phyloP scores from a whole-genome alignment of 1,140 invertebrate genomes.

The Cataglyphis hispanica region DNA sequence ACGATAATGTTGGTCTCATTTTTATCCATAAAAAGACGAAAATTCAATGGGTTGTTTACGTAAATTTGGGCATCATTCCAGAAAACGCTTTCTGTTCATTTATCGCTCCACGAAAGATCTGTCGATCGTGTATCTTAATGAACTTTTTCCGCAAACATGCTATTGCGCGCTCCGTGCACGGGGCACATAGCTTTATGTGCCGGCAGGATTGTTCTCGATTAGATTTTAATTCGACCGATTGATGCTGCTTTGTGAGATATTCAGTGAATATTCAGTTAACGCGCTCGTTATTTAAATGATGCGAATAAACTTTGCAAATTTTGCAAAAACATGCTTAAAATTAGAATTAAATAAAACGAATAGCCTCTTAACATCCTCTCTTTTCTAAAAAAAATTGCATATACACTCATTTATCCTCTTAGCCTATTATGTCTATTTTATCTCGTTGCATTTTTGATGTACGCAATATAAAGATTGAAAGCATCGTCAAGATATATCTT shows the following conservation, averaged over 20 bases:
- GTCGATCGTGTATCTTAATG: constrained; percentile 36
- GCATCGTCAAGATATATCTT: not conserved
- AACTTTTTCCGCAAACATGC: not conserved
- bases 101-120: constrained; percentile 2
- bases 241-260: not conserved
- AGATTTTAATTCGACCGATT: not conserved
- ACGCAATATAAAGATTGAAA: not conserved
- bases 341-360: constrained; percentile 17
- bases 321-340: not conserved
- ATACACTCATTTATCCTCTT: not conserved
- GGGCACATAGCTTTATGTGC: too few species aligned
- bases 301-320: not conserved
- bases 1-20: not conserved
- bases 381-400: not conserved
- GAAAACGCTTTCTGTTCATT: constrained; percentile 1
- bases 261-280: constrained; percentile 1
- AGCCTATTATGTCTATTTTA: not conserved
- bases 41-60: constrained; percentile 43
- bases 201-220: not conserved
- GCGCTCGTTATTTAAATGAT: not conserved
- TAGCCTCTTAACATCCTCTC: not conserved
- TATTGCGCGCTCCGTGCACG: not conserved
- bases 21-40: constrained; percentile 14
- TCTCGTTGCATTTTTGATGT: not conserved
- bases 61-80: constrained; percentile 30